Evolutionary conservation across 2,113 vertebrate genomes (phyloP), one percentile per base, ranked within the genome.

Genomic region (Stigmatopora argus): DNA sequence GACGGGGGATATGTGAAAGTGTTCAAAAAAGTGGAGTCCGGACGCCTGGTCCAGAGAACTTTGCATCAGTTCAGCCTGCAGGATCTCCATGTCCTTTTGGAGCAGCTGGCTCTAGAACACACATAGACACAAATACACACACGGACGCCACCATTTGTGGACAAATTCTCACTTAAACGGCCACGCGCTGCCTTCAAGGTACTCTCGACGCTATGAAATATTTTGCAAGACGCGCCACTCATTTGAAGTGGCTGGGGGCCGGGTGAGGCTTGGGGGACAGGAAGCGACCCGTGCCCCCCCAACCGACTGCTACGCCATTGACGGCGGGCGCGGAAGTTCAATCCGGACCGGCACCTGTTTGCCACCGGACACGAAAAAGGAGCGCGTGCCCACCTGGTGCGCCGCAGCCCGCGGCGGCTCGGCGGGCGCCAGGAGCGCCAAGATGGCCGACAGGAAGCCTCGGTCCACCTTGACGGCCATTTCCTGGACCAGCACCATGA

Each of bases 401-500:
- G 75, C 90, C 69, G 92, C 87, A 1, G 85, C 85, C 81, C 89
- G 88, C 1, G 87, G 83, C 21, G 94, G 92, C 10, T 80, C 85
- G 18, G 91, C 65, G 0, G 95, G 92, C 1, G 92, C 94, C 51
- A 98, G 93, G 10, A 98, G 69, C 35, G 89, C 87, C 67, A 90
- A 67, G 35, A 94, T 64, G 44, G 93, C 94, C 51, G 88, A 92
- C 65, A 99, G 89, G 85, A 99, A 99, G 0, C 92, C 95, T 72
- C 98, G 96, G 78, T 99, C 97, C 4, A 98, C 75, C 89, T 96
- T 99, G 71, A 99, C 85, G 0, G 96, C 97, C 97, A 99, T 99
- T 83, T 98, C 96, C 79, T 99, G 97, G 72, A 98, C 94, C 67
- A 99, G 92, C 71, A 94, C 96, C 97, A 98, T 99, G 86, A 98